Conservation (phyloP, 1,140 invertebrate species). For the Parasteatoda tepidariorum region DNA sequence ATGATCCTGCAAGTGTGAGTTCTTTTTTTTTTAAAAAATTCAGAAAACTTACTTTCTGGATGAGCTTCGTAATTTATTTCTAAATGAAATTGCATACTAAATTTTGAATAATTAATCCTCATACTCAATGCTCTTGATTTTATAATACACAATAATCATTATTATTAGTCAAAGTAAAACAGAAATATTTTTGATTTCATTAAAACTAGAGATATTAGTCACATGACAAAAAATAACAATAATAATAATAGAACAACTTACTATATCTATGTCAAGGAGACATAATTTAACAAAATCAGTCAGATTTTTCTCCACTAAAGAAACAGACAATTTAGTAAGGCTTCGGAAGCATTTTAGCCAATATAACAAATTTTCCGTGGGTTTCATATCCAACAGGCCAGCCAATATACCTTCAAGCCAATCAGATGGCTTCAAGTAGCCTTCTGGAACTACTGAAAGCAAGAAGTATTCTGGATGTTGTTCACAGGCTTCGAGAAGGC, state of each 20-base stretch:
- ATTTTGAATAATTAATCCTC: too few relatives aligned
- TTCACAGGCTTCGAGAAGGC: constrained; percentile 4
- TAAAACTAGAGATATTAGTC: background rate
- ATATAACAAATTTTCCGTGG: background rate
- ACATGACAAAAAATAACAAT: background rate
- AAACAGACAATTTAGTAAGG: constrained; percentile 14
- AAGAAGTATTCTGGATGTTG: constrained; percentile 15
- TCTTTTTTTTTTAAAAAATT: too few relatives aligned
- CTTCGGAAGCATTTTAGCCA: constrained; percentile 30
- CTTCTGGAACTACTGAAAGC: background rate
- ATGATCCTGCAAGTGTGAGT: too few relatives aligned
- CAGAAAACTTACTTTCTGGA: too few relatives aligned
- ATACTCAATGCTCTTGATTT: too few relatives aligned
- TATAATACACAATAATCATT: background rate
- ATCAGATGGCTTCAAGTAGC: background rate
- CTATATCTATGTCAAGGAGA: constrained; percentile 9
- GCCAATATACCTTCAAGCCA: constrained; percentile 27
- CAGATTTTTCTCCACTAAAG: constrained; percentile 15
- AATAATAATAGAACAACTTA: constrained; percentile 9
- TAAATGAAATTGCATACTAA: too few relatives aligned
- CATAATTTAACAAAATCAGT: background rate
- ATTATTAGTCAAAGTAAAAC: background rate
- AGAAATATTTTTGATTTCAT: background rate
- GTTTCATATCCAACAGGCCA: constrained; percentile 9
- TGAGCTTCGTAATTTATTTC: too few relatives aligned